A percentile compares a stretch with the other conserved stretches of the same genome.
phyloP scores from a whole-genome alignment of 1,140 invertebrate genomes.

The Chironomus tepperi region DNA sequence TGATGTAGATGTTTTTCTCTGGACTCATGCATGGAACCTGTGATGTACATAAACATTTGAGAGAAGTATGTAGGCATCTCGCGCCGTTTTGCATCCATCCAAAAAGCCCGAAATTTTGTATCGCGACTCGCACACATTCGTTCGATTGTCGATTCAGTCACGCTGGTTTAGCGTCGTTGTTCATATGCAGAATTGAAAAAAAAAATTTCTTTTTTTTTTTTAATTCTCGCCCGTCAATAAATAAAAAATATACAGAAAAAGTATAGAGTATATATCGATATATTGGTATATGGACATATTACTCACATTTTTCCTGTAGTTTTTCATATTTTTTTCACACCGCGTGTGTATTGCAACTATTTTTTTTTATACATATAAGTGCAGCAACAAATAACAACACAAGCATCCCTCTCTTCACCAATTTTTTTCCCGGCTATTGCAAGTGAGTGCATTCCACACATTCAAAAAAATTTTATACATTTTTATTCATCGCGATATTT shows the following conservation, averaged over 20 bases:
- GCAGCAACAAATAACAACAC: background rate
- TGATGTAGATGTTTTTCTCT: no score
- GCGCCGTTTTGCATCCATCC: no score
- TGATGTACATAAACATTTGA: no score
- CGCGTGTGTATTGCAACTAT: background rate
- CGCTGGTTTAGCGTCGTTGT: constrained; percentile 20
- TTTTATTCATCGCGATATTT: background rate
- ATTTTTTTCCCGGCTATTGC: background rate
- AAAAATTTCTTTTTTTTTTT: background rate
- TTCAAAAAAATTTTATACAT: constrained; percentile 3
- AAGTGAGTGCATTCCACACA: constrained; percentile 6
- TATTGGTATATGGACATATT: background rate
- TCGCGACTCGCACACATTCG: background rate
- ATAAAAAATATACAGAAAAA: background rate
- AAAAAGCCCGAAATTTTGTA: no score
- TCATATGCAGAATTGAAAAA: background rate
- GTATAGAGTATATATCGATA: background rate
- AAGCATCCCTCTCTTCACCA: background rate
- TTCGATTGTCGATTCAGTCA: constrained; percentile 19
- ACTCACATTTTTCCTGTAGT: background rate
- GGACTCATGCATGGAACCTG: no score
- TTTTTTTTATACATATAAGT: background rate
- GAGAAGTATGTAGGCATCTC: no score
- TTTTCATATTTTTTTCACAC: background rate
- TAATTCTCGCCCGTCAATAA: background rate